phyloP scores from a whole-genome alignment of 2,888 invertebrate genomes.

The Nipponacmea schrenckii region DNA sequence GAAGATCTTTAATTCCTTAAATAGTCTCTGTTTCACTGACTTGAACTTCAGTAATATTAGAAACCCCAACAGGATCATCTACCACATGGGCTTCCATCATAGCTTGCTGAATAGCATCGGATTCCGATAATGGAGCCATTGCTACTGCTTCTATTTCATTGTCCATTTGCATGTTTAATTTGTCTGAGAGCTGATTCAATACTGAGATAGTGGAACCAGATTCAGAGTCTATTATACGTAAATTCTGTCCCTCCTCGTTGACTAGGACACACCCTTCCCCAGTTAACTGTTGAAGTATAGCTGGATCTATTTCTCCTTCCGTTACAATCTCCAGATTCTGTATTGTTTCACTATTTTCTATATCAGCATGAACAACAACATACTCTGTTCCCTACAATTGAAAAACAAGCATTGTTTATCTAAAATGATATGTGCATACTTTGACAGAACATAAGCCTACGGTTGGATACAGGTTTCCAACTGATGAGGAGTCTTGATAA shows the following conservation, averaged over 20 bases:
- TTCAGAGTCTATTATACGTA: constrained; percentile 45
- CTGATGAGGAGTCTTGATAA: too few relatives aligned
- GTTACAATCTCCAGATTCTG: constrained; percentile 51
- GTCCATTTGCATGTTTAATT: constrained; percentile 10
- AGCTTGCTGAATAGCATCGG: constrained; percentile 33
- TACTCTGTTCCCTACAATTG: constrained; percentile 82
- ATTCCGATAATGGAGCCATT: constrained; percentile 28
- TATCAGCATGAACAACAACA: constrained; percentile 76
- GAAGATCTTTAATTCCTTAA: too few relatives aligned
- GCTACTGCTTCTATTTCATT: constrained; percentile 35
- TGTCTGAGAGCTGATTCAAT: constrained; percentile 26
- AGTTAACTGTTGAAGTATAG: constrained; percentile 40
- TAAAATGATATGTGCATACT: too few relatives aligned
- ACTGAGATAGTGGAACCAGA: constrained; percentile 47
- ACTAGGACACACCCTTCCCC: constrained; percentile 40
- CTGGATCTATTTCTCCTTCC: constrained; percentile 34
- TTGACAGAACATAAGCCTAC: too few relatives aligned
- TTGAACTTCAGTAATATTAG: background rate
- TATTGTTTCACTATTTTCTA: constrained; percentile 31
- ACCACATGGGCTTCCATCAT: constrained; percentile 31
- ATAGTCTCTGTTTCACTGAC: background rate
- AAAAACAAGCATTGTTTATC: constrained; percentile 6
- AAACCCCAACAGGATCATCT: constrained; percentile 21
- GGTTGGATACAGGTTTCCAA: too few relatives aligned
- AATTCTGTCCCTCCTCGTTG: constrained; percentile 34